Conservation (phyloP, 1,140 invertebrate species). For the Ladona fulva region DNA sequence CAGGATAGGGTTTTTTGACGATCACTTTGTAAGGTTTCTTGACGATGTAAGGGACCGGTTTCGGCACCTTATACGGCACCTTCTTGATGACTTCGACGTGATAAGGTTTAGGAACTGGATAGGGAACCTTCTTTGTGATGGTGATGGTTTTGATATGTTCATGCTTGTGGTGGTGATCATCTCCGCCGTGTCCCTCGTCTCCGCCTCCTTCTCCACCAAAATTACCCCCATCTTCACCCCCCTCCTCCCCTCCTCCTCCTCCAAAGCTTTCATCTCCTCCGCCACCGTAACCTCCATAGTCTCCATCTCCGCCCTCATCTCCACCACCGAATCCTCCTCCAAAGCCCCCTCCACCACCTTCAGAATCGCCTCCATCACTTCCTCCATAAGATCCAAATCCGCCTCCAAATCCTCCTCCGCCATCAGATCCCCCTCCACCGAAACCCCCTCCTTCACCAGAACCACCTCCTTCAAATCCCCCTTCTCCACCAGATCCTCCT, state of each 20-base stretch:
- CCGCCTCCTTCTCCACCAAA: not conserved
- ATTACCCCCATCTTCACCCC: not conserved
- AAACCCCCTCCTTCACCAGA: too few species aligned
- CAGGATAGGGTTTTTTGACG: constrained; percentile 17
- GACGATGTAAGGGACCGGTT: constrained; percentile 24
- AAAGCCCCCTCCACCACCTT: too few species aligned
- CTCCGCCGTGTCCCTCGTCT: constrained; percentile 21
- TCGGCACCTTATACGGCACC: constrained; percentile 27
- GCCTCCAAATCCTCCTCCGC: too few species aligned
- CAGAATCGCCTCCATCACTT: too few species aligned
- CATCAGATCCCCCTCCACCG: too few species aligned
- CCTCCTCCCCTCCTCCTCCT: not conserved
- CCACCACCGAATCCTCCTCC: not conserved
- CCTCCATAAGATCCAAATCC: too few species aligned
- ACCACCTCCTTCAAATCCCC: too few species aligned
- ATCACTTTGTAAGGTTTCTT: constrained; percentile 22
- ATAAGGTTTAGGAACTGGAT: constrained; percentile 36
- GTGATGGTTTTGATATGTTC: constrained; percentile 38
- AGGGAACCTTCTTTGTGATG: constrained; percentile 39
- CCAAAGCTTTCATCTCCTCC: not conserved
- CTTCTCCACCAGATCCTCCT: too few species aligned
- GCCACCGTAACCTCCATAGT: not conserved
- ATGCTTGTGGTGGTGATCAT: constrained; percentile 24
- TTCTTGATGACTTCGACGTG: constrained; percentile 37
- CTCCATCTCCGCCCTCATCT: too few species aligned